These are phyloP conservation scores for Rambutsinella grinnellia DNA, from an alignment of 2,888 invertebrate species.

Conservation along the genomic window DNA sequence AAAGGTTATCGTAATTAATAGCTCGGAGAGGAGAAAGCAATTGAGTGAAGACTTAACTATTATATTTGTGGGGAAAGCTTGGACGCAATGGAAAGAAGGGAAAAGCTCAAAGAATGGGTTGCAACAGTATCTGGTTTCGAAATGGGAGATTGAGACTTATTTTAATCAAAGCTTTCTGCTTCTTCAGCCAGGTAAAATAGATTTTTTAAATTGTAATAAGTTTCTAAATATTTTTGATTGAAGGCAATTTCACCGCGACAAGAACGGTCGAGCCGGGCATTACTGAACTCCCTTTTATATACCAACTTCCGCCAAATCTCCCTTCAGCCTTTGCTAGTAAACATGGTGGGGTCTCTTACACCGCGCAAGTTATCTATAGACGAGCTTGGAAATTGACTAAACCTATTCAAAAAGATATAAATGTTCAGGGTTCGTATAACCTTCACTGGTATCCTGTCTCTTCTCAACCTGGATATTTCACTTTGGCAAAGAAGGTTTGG, in stretches of 20 bases:
- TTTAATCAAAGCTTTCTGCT: slow-evolving; percentile 43
- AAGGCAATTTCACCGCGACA: slow-evolving; percentile 25
- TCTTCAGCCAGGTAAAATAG: slow-evolving; percentile 40
- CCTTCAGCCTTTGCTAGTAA: slow-evolving; percentile 40
- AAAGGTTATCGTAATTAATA: slow-evolving; percentile 46
- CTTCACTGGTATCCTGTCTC: slow-evolving; percentile 32
- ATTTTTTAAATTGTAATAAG: no score
- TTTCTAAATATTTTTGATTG: background rate
- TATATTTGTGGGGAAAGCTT: slow-evolving; percentile 49
- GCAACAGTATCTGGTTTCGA: slow-evolving; percentile 49
- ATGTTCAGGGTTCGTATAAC: slow-evolving; percentile 41
- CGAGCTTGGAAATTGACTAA: slow-evolving; percentile 51
- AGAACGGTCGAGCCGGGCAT: slow-evolving; percentile 44
- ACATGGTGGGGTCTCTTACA: slow-evolving; percentile 45
- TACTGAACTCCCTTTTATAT: slow-evolving; percentile 47
- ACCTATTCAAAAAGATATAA: slow-evolving; percentile 26
- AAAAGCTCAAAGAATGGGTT: slow-evolving; percentile 26
- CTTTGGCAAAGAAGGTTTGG: slow-evolving; percentile 48
- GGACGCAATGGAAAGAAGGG: slow-evolving; percentile 55
- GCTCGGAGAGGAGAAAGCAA: slow-evolving; percentile 24
- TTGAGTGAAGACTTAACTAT: slow-evolving; percentile 45
- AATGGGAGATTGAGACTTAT: slow-evolving; percentile 49
- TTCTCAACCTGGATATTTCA: slow-evolving; percentile 44
- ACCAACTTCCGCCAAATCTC: slow-evolving; percentile 46
- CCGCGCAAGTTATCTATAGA: slow-evolving; percentile 43